A percentile compares a stretch with the other conserved stretches of the same genome.
These are phyloP conservation scores for Emydocephalus ijimae DNA, from an alignment of 2,113 vertebrate species.

Conservation along the genomic window DNA sequence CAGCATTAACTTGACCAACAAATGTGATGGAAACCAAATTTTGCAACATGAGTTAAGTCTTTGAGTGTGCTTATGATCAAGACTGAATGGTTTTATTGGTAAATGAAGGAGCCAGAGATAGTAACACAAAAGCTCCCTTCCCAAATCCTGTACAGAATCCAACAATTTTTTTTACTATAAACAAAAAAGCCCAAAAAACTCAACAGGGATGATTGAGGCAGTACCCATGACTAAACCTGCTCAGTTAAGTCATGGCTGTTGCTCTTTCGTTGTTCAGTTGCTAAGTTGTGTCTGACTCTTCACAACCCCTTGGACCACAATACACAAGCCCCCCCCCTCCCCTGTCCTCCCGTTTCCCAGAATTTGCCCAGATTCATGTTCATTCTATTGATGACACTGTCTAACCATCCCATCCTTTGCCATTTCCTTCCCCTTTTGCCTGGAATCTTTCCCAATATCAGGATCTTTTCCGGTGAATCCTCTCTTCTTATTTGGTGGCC, in stretches of 20 bases:
- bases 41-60: not conserved
- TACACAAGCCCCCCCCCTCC: rapidly evolving
- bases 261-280: not conserved
- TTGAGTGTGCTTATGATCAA: not conserved
- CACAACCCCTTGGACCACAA: not conserved
- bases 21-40: not conserved
- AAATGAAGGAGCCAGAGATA: not conserved
- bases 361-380: not conserved
- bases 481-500: not conserved
- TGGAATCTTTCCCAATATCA: not conserved
- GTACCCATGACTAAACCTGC: not conserved
- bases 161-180: not conserved
- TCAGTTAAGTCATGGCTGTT: not conserved
- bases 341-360: not conserved
- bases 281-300: not conserved
- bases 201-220: not conserved
- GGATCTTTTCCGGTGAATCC: not conserved
- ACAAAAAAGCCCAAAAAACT: not conserved
- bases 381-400: not conserved
- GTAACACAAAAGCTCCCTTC: not conserved
- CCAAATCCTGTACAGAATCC: not conserved
- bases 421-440: not conserved
- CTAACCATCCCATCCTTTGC: not conserved
- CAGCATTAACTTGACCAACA: not conserved
- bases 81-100: not conserved